Evolutionary conservation across 2,113 vertebrate species (phyloP), one percentile per base, ranked within the genome.

Genomic region (Brachirus orientalis): DNA sequence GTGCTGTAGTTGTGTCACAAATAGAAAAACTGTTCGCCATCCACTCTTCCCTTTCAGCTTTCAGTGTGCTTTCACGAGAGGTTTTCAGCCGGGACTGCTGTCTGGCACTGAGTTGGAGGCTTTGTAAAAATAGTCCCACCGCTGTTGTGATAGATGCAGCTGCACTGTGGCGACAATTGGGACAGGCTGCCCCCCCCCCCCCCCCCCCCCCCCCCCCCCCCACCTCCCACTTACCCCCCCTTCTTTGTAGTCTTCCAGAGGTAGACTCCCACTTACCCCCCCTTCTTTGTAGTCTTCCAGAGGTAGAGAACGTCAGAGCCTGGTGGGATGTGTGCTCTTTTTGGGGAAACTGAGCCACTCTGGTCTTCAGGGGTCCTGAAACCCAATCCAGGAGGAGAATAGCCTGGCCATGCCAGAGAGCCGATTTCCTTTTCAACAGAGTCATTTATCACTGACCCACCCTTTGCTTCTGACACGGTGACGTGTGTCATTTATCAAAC

Each of bases 401-500:
- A 95, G 94, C 94, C 69, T 72, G 84, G 84, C 93, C 92, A 92
- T 94, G 96, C 96, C 96, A 97, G 96, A 98, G 94, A 97, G 95
- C 96, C 95, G 94, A 98, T 98, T 99, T 98, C 97, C 96, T 96
- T 95, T 96, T 97, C 96, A 95, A 95, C 95, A 89, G 93, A 94
- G 95, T 94, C 94, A 95, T 99, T 95, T 94, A 99, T 99, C 97
- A 99, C 94, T 93, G 95, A 96, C 95, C 96, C 87, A 95, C 95
- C 95, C 96, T 95, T 96, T 93, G 93, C 95, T 97, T 93, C 93
- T 94, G 96, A 97, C 96, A 96, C 94, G 90, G 94, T 97, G 98
- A 98, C 96, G 94, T 86, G 94, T 97, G 97, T 98, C 98, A 98
- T 99, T 97, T 98, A 98, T 99, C 97, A 98, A 94, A 88, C 87